Evolutionary conservation across 2,888 invertebrate genomes (phyloP), one percentile per base, ranked within the genome.

Genomic region (Caenorhabditis becei): DNA sequence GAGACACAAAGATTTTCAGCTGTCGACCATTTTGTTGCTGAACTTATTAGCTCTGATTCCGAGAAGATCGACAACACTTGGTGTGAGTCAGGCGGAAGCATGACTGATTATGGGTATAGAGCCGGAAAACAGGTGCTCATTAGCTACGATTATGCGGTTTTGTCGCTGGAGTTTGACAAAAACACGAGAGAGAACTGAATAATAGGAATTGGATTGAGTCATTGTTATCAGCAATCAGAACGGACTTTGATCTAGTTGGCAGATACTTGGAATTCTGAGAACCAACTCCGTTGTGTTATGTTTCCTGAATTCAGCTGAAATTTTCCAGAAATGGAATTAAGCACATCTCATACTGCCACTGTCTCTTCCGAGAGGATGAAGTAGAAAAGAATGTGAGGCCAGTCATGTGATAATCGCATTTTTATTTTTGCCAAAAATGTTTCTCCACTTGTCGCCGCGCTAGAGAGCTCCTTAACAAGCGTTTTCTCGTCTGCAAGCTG

Each of bases 61-160:
- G 3, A 18, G 16, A 56, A 74, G 66, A 65, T 66, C 74, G 23
- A 74, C 66, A 66, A 74, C 74, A 74, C 18, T 14, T 51, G 47
- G 54, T 18, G 41, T 71, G 71, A 74, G 20, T 74, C 56, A 65
- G 28, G 10, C 10, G 26, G 54, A 62, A 37, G 23, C 4, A 4
- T 62, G 67, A n/a, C 49, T 61, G 66, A 65, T 74, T 49, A 58
- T 44, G 47, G 8, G 20, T 26, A 59, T 37, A 23, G 56, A 61
- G 35, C 37, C 32, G 26, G 35, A 44, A 67, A 51, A 24, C 61
- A 71, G 54, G 62, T 71, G 20, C 59, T 59, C 47, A 24, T 70
- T 70, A 61, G 51, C 62, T 53, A 71, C 32, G 10, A 51, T 58
- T 70, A 10, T 71, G 32, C 14, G 23, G 10, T 41, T 41, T 41